Conservation (phyloP, 2,113 vertebrate species). For the Scopus umbretta region DNA sequence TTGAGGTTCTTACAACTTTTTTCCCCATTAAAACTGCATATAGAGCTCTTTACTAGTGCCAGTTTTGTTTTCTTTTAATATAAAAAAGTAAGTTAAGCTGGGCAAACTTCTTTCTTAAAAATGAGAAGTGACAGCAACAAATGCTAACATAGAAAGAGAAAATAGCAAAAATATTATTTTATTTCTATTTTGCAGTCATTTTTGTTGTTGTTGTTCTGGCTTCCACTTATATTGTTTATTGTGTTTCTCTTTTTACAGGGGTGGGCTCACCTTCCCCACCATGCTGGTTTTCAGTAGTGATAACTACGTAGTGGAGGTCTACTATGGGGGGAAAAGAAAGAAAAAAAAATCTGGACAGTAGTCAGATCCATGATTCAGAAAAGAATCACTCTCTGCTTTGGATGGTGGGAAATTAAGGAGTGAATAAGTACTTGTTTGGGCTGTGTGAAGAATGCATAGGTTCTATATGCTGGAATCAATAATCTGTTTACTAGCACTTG, state of each 20-base stretch:
- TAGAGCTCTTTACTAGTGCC: neutral
- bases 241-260: neutral
- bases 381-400: neutral
- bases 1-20: neutral
- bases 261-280: neutral
- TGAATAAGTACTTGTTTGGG: neutral
- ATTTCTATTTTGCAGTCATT: neutral
- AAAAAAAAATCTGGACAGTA: neutral
- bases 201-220: neutral
- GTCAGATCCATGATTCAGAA: neutral
- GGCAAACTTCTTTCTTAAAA: neutral
- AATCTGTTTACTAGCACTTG: neutral
- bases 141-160: neutral
- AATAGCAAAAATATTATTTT: neutral
- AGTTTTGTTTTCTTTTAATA: constrained; percentile 35
- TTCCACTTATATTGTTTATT: neutral
- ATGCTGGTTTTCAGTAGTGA: neutral
- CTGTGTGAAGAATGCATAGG: neutral
- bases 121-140: neutral
- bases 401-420: neutral
- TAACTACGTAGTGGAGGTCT: neutral
- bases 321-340: neutral
- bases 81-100: neutral
- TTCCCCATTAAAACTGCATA: neutral
- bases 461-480: neutral